Conservation (phyloP, 2,888 invertebrate genomes). For the Lumbricus terrestris region DNA sequence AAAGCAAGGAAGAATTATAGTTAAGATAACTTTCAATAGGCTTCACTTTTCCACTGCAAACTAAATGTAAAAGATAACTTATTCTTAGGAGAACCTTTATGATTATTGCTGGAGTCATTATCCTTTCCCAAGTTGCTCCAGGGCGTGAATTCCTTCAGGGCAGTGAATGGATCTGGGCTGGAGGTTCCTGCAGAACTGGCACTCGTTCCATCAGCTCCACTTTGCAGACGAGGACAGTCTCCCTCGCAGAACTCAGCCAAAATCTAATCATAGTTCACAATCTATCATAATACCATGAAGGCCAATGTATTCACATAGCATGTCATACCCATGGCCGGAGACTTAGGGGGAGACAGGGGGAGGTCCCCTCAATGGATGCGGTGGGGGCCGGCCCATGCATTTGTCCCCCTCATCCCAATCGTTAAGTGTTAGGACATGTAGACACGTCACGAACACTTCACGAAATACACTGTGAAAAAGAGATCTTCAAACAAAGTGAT, state of each 20-base stretch:
- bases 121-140: not conserved
- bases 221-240: constrained; percentile 40
- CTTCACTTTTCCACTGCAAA: not conserved
- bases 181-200: constrained; percentile 86
- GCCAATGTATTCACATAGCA: too few relatives aligned
- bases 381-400: too few relatives aligned
- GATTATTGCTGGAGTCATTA: not conserved
- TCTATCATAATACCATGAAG: not conserved
- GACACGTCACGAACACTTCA: too few relatives aligned
- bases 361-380: too few relatives aligned
- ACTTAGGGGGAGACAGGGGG: too few relatives aligned
- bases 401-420: too few relatives aligned
- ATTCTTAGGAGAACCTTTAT: not conserved
- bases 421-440: too few relatives aligned
- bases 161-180: constrained; percentile 81
- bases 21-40: not conserved
- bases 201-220: constrained; percentile 64
- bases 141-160: not conserved
- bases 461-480: too few relatives aligned
- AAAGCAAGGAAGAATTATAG: too few relatives aligned
- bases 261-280: not conserved
- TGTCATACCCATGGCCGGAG: too few relatives aligned
- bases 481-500: too few relatives aligned
- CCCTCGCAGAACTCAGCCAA: not conserved
- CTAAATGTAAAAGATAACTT: too few relatives aligned